Evolutionary conservation across 2,797 vertebrate genomes (phyloP).

Genomic region (Sebastes variabilis): DNA sequence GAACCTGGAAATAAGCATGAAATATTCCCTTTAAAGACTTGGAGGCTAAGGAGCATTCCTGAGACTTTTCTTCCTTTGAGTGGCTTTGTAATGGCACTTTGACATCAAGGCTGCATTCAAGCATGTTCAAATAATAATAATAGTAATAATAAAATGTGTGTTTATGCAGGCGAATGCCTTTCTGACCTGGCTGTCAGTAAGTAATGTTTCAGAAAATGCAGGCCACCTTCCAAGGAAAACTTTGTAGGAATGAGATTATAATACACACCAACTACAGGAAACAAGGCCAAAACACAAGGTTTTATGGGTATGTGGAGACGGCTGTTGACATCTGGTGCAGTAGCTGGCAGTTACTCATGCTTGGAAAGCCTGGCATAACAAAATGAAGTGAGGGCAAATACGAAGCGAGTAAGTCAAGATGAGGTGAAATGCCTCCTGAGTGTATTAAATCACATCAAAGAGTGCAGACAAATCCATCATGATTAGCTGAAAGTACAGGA

Average conservation of each 20-base stretch:
- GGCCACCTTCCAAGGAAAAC: neutral
- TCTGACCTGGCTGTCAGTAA: neutral
- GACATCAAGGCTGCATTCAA: neutral
- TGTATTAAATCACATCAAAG: constrained; percentile 70
- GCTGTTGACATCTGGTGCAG: constrained; percentile 38
- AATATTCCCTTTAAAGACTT: neutral
- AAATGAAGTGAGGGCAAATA: constrained; percentile 49
- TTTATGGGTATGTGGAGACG: constrained; percentile 20
- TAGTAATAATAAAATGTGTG: neutral
- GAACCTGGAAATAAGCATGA: neutral
- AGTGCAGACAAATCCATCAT: constrained; percentile 56
- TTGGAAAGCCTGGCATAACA: constrained; percentile 46
- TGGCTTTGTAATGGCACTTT: neutral
- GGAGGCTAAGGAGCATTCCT: neutral
- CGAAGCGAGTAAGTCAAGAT: constrained; percentile 45
- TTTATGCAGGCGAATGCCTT: neutral
- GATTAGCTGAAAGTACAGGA: constrained; percentile 51
- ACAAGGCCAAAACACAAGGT: constrained; percentile 33
- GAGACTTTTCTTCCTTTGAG: neutral
- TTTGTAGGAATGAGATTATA: constrained; percentile 31
- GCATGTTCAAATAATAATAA: neutral
- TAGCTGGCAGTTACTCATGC: constrained; percentile 44
- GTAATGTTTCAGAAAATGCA: neutral
- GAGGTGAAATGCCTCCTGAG: constrained; percentile 59
- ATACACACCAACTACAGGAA: constrained; percentile 25